Evolutionary conservation across 2,888 invertebrate genomes (phyloP).

Genomic region (Drosophila parthenogenetica): DNA sequence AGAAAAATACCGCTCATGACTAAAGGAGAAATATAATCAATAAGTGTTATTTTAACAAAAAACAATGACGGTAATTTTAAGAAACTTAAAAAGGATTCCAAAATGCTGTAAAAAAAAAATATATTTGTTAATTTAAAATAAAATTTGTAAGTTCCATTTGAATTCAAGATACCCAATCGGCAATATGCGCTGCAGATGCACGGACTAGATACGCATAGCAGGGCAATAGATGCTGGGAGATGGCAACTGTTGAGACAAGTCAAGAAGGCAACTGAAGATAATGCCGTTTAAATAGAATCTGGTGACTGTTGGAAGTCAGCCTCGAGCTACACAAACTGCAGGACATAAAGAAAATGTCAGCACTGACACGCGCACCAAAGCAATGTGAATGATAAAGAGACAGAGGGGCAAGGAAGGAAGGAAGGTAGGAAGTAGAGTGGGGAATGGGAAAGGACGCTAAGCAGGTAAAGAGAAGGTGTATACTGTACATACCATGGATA

Average conservation of each 20-base stretch:
- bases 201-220: slow-evolving; percentile 8
- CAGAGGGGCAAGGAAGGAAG: background rate
- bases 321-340: slow-evolving; percentile 64
- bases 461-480: background rate
- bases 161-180: slow-evolving; percentile 18
- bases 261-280: slow-evolving; percentile 64
- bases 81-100: background rate
- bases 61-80: too few species aligned
- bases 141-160: background rate
- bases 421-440: background rate
- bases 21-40: too few species aligned
- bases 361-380: slow-evolving; percentile 40
- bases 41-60: too few species aligned
- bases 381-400: slow-evolving; percentile 16
- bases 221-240: slow-evolving; percentile 6
- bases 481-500: slow-evolving; percentile 26
- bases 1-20: too few species aligned
- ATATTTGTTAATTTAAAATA: background rate
- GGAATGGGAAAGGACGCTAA: background rate
- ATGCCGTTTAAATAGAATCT: slow-evolving; percentile 79
- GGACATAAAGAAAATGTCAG: slow-evolving; percentile 74
- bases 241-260: slow-evolving; percentile 47
- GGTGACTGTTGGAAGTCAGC: slow-evolving; percentile 37
- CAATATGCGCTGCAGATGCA: background rate
- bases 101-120: background rate